A percentile compares a stretch with the other conserved stretches of the same genome.
Conservation (phyloP, 2,888 invertebrate genomes). For the Furcula furcula region DNA sequence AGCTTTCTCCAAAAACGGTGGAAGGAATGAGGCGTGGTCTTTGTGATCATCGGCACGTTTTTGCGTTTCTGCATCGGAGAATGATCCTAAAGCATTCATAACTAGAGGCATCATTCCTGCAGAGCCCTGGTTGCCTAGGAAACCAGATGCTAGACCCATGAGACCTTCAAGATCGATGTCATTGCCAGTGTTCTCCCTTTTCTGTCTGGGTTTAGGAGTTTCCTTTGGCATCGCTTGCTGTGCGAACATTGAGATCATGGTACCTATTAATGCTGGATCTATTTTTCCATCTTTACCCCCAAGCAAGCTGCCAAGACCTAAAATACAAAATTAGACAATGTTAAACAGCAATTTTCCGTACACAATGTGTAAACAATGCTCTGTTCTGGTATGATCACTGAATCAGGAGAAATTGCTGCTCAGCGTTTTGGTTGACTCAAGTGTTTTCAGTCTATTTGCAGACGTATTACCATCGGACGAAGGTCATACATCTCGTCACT, state of each 20-base stretch:
- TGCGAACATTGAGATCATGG: conserved; percentile 73
- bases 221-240: conserved; percentile 56
- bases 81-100: conserved; percentile 83
- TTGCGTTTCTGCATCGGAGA: conserved; percentile 83
- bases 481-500: too few relatives aligned
- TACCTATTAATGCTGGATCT: conserved; percentile 77
- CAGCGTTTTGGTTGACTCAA: too few relatives aligned
- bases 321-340: too few relatives aligned
- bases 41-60: conserved; percentile 84
- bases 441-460: too few relatives aligned
- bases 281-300: conserved; percentile 81
- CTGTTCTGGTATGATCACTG: too few relatives aligned
- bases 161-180: conserved; percentile 79
- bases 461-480: too few relatives aligned
- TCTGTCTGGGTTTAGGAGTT: conserved; percentile 45
- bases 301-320: conserved; percentile 78
- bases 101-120: conserved; percentile 84
- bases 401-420: too few relatives aligned
- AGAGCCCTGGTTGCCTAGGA: conserved; percentile 68
- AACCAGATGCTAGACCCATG: conserved; percentile 77
- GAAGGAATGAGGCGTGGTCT: conserved; percentile 87
- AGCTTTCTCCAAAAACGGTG: conserved; percentile 82
- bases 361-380: too few relatives aligned
- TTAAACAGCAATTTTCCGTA: too few relatives aligned
- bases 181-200: conserved; percentile 50